Evolutionary conservation across 2,888 invertebrate genomes (phyloP), one percentile per base, ranked within the genome.

Genomic region (Eledone cirrhosa): DNA sequence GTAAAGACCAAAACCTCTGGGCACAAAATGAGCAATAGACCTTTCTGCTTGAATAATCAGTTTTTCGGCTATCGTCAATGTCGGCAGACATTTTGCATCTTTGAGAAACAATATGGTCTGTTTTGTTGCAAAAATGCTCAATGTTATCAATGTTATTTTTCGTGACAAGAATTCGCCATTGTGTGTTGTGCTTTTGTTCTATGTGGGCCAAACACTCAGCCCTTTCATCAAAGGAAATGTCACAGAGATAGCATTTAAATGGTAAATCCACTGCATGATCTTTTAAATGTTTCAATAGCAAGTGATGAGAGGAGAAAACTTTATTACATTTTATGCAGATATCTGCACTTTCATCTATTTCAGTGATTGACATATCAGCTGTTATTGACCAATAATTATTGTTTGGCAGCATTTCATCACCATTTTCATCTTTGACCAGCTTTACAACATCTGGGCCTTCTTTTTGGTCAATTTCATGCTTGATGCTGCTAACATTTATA

Each of bases 1-100:
- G 97, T 0, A 97, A 95, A 0, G 97, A 97, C 97, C 97, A 97
- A 92, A 97, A 97, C 75, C 97, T 94, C 81, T 97, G 94, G 89
- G 97, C 93, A 90, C 97, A 98, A 88, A 97, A 96, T 0, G 97
- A 96, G 90, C 97, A 90, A 84, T 87, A 88, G 33, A 90, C 88
- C 82, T 90, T 89, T 53, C 88, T 82, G 85, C 88, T 86, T 81
- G 85, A 84, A 81, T 87, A 87, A 80, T 87, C 87, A 29, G 86
- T 84, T 0, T 86, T 84, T 47, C 84, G 83, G 47, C 83, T 84
- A 65, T 63, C 41, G 11, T 47, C 11, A 27, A 33, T 41, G 7
- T 24, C 11, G n/a, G 22, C 75, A 47, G 24, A 75, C 19, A 22
- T 27, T 24, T 47, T 22, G 80, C 87, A 82, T 80, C 85, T 84